Base-by-base conservation (phyloP, 30 jellyfish, hydroid and myxozoan species). In the Nemopilema nomurai region DNA sequence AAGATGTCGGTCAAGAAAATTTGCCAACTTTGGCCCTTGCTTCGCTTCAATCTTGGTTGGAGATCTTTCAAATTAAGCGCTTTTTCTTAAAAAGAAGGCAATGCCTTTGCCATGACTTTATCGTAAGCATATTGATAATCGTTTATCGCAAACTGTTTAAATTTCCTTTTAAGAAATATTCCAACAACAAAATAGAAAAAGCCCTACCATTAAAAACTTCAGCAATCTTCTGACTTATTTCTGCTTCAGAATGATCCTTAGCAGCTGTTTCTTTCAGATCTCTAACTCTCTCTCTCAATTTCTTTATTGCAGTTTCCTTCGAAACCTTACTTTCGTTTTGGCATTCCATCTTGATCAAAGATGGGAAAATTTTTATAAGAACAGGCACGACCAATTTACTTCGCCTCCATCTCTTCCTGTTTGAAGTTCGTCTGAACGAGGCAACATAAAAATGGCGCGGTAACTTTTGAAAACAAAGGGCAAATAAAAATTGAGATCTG, bases 151-250 rank as follows among this genome's bases (percentile, higher is more conserved):
- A n/a, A 13, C 57, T 13, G 9, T 41, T 41, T 41, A n/a, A 63
- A 63, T 63, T 1, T n/a, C 28, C n/a, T 63, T 63, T 63, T 63
- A 63, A 63, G 29, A 9, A 9, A 20, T 19, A 63, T 63, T 63
- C 72, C 72, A 63, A 24, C 6, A 41, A 6, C 57, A 41, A 13
- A 3, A 41, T 3, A 41, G 9, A 41, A 3, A 41, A 41, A 41
- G 13, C 57, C 51, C 16, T 74, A 84, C 92, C 92, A 84, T 84
- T 74, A 50, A 84, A 84, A 18, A 65, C 68, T 30, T 73, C 92
- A 18, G 67, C 30, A 13, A 84, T 53, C 67, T 73, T 73, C 49
- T 73, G 49, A 1, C 41, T 74, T 25, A 84, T 84, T 21, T 57
- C 87, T 8, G 74, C 92, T 8, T 84, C 92, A 21, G 81, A 27